phyloP scores from a whole-genome alignment of 1,140 invertebrate species.

The Drosophila insularis region DNA sequence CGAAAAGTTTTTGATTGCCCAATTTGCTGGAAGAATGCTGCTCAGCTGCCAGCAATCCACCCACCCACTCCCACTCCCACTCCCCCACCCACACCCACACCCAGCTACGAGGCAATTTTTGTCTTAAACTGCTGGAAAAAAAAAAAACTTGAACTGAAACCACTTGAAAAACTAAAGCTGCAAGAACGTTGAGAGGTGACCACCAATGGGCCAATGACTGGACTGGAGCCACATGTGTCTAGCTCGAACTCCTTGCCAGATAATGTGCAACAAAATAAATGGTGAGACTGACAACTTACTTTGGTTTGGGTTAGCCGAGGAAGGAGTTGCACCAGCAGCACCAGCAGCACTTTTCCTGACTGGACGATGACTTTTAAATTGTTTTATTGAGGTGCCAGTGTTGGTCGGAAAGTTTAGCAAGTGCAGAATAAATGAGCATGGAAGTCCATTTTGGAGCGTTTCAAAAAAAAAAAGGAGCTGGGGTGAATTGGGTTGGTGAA shows the following conservation, averaged over 20 bases:
- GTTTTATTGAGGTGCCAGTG: constrained; percentile 61
- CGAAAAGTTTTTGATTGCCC: constrained; percentile 45
- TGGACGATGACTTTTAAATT: constrained; percentile 63
- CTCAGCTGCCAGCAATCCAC: neutral
- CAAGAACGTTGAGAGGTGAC: constrained; percentile 4
- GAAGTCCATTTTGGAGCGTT: constrained; percentile 49
- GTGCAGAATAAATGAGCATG: constrained; percentile 56
- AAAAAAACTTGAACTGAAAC: constrained; percentile 13
- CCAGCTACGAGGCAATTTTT: neutral
- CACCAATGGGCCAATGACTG: neutral
- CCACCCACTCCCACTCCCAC: neutral
- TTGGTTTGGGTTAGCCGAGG: neutral
- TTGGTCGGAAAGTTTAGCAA: constrained; percentile 59
- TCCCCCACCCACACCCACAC: neutral
- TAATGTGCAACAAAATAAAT: constrained; percentile 60
- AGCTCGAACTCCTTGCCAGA: constrained; percentile 27
- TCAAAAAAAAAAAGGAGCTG: constrained; percentile 8
- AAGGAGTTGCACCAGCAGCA: neutral
- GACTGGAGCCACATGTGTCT: constrained; percentile 11
- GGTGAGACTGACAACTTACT: constrained; percentile 45
- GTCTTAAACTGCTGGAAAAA: neutral
- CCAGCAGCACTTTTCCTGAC: constrained; percentile 5
- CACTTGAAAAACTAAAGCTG: constrained; percentile 15
- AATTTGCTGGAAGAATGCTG: constrained; percentile 32
- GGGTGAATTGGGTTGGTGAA: neutral